Percentiles rank a stretch among this genome's conserved stretches.
These are phyloP conservation scores for Eupithecia subfuscata DNA, from an alignment of 2,888 invertebrate genomes.

Conservation along the genomic window DNA sequence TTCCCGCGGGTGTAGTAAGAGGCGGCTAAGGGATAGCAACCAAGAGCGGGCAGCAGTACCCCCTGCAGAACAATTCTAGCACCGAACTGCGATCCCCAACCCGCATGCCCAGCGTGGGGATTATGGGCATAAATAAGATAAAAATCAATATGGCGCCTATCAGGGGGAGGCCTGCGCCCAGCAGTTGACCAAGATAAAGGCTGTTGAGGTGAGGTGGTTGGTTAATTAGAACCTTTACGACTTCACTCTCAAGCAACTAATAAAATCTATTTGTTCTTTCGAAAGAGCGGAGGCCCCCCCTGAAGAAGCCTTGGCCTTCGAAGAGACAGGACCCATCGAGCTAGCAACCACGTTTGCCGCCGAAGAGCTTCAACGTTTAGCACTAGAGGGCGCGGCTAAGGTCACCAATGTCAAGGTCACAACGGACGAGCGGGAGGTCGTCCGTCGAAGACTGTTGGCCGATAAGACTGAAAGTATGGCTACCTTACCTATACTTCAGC, in stretches of 20 bases:
- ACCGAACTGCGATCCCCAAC: too few relatives aligned
- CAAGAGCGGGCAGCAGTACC: too few relatives aligned
- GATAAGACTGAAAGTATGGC: conserved; percentile 71
- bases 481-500: background rate
- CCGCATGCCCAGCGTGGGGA: too few relatives aligned
- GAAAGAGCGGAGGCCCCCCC: conserved; percentile 70
- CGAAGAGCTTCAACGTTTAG: conserved; percentile 85
- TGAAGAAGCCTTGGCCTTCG: conserved; percentile 69
- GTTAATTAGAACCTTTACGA: background rate
- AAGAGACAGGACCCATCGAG: conserved; percentile 84
- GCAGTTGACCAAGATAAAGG: too few relatives aligned
- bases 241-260: background rate
- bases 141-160: too few relatives aligned
- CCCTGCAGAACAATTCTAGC: too few relatives aligned
- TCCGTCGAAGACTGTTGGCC: conserved; percentile 71
- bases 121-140: too few relatives aligned
- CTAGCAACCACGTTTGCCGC: conserved; percentile 86
- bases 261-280: background rate
- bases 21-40: too few relatives aligned
- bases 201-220: background rate
- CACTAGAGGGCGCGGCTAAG: conserved; percentile 88
- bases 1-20: too few relatives aligned
- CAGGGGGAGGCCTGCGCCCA: too few relatives aligned
- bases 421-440: conserved; percentile 88
- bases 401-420: conserved; percentile 91